A percentile compares a stretch with the other conserved stretches of the same genome.
Conservation (phyloP, 2,113 vertebrate species). For the Catharus minimus region DNA sequence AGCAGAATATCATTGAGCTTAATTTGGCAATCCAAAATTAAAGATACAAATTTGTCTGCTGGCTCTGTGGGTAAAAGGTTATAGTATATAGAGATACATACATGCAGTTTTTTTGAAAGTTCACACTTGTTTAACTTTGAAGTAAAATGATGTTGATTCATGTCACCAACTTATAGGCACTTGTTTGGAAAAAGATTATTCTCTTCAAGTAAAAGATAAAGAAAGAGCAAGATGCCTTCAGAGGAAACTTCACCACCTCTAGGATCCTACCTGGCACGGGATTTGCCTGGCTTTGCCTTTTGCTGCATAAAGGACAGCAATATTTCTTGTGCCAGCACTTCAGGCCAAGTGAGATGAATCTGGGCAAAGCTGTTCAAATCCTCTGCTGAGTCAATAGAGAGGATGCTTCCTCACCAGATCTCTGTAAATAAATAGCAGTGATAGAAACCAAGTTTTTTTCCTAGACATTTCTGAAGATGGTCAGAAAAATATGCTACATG, state of each 20-base stretch:
- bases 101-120: background rate
- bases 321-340: background rate
- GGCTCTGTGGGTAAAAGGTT: background rate
- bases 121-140: background rate
- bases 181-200: background rate
- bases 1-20: background rate
- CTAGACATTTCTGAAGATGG: background rate
- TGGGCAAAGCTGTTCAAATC: background rate
- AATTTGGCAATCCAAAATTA: background rate
- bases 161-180: background rate
- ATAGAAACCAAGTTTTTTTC: background rate
- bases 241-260: background rate
- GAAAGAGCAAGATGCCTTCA: background rate
- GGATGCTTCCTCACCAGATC: background rate
- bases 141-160: background rate
- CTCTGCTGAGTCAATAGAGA: background rate
- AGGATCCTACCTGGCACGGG: rapidly evolving
- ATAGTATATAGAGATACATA: background rate
- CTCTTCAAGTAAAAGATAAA: background rate
- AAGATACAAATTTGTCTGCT: background rate
- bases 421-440: background rate
- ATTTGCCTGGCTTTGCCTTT: background rate
- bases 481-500: background rate
- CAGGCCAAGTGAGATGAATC: background rate
- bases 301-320: background rate